Base-by-base conservation (phyloP, 2,888 invertebrate genomes). In the Toxonevra muliebris region DNA sequence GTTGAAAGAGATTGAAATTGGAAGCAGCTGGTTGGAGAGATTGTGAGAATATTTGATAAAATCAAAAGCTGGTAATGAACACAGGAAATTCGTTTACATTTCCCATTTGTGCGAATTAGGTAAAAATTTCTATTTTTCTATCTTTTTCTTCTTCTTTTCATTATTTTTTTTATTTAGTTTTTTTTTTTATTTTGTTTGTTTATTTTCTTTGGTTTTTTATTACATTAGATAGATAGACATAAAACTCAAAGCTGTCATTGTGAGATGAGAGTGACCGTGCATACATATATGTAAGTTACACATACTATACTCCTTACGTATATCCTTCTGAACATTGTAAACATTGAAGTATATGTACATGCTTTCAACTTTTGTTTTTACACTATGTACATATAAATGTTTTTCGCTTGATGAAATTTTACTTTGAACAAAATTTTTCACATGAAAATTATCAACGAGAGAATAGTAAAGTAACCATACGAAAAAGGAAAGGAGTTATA, bases 391-490 rank as follows among this genome's bases (percentile, higher is more conserved):
- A 41, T 48, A 41, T 19, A 53, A 53, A 19, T 53, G 54, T 30
- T 54, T 66, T 64, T 48, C 69, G 65, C 64, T 64, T 69, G 54
- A 69, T 52, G 57, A 61, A 66, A 52, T 48, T 70, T 57, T 52
- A 60, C 52, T 60, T 66, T 57, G 45, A 70, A 61, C 30, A 30
- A 30, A 30, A 30, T 4, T 30, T 52, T 53, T 53, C 53, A 53
- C 19, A 53, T 53, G 53, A 53, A 53, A 53, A 11, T 19, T 30
- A 7, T 7, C 30, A 30, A 30, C 30, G 30, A 30, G 30, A 7
- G 30, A 2, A 30, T 30, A 30, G 30, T 30, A 30, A 30, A 30
- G 30, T 30, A 30, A 30, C 30, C 30, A 30, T 30, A 30, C 30
- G 30, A 30, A 30, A 30, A 30, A 30, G 30, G 30, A 30, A 30